Evolutionary conservation across 2,888 invertebrate genomes (phyloP).

Genomic region (Drosophila neutralis): DNA sequence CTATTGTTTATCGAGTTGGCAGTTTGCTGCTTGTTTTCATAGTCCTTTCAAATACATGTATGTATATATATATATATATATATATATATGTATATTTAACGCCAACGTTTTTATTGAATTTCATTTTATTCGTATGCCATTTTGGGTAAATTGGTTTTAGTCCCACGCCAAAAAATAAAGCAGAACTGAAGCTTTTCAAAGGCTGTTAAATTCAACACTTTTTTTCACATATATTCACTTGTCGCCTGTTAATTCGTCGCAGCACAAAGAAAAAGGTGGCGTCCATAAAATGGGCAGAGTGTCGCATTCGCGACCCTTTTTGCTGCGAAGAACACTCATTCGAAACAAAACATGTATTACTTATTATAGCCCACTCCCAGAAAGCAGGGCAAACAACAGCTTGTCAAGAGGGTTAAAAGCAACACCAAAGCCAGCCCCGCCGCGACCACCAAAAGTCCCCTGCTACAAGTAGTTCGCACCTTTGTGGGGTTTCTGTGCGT

Average conservation of each 20-base stretch:
- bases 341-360: constrained; percentile 67
- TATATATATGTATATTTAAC: not conserved
- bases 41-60: constrained; percentile 37
- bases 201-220: constrained; percentile 49
- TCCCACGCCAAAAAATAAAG: not conserved
- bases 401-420: constrained; percentile 64
- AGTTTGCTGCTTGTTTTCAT: constrained; percentile 23
- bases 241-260: constrained; percentile 31
- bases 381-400: constrained; percentile 16
- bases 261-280: constrained; percentile 43
- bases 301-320: constrained; percentile 49
- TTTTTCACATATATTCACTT: constrained; percentile 24
- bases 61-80: not conserved
- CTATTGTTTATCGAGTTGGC: constrained; percentile 55
- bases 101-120: constrained; percentile 46
- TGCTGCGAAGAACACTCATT: constrained; percentile 35
- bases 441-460: not conserved
- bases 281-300: constrained; percentile 48
- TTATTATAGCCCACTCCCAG: constrained; percentile 44
- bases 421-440: constrained; percentile 1
- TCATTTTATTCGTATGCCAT: constrained; percentile 35
- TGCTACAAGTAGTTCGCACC: constrained; percentile 68
- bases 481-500: constrained; percentile 66
- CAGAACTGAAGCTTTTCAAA: constrained; percentile 15
- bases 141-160: constrained; percentile 31